Conservation (phyloP, 2,797 vertebrate genomes). For the Tangara arthus region DNA sequence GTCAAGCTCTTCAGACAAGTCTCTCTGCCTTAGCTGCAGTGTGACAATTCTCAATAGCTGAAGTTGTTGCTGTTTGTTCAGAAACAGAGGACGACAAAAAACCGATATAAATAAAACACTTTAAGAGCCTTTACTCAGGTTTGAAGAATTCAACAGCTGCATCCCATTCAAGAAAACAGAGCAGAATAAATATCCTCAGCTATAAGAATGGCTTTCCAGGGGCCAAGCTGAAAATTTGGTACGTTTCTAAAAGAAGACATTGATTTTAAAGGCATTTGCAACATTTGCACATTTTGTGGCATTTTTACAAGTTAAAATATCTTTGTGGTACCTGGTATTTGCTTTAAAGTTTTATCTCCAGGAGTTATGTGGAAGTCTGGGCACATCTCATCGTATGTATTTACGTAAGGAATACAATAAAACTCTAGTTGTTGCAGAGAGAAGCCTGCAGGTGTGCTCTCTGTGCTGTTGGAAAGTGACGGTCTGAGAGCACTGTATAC, state of each 20-base stretch:
- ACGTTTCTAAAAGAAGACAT: not conserved
- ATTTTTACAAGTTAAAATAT: not conserved
- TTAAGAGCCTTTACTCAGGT: conserved; percentile 35
- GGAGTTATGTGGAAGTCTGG: not conserved
- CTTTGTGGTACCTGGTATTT: not conserved
- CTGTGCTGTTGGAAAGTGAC: not conserved
- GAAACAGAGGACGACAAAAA: not conserved
- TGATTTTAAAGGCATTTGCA: not conserved
- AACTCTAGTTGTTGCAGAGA: not conserved
- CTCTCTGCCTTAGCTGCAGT: not conserved
- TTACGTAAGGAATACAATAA: not conserved
- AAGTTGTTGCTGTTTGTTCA: conserved; percentile 8
- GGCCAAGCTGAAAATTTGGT: not conserved
- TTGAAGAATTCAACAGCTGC: conserved; percentile 61
- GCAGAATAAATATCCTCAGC: conserved; percentile 34
- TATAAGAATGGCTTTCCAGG: not conserved
- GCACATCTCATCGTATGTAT: not conserved
- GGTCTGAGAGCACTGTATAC: not conserved
- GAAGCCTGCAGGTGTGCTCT: not conserved
- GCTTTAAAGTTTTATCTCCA: not conserved
- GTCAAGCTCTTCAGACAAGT: not conserved
- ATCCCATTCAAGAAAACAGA: conserved; percentile 40
- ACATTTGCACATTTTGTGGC: not conserved
- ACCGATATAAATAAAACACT: not conserved
- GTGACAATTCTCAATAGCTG: not conserved